Evolutionary conservation across 2,888 invertebrate species (phyloP), one percentile per base, ranked within the genome.

Genomic region (Troides helena): DNA sequence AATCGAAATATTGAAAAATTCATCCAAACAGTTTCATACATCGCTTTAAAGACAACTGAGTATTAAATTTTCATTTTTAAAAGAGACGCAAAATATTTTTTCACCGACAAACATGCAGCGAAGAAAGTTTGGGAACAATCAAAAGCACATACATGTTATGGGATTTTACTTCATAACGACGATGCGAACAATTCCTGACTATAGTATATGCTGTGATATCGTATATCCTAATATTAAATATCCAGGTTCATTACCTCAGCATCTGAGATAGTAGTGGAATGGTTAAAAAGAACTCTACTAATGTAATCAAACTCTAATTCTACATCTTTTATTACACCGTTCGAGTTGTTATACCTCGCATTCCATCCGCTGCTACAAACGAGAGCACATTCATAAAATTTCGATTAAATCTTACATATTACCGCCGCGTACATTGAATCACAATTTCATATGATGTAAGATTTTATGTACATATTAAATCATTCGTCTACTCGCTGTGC

Each of bases 321-420:
- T 53, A 53, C 5, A 53, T 53, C 7, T 53, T 53, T 53, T 53
- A 53, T n/a, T n/a, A n/a, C 53, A 53, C n/a, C n/a, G 6, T n/a
- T 6, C n/a, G n/a, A n/a, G 53, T 53, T 53, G 2, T n/a, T 53
- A 1, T 14, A 58, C 23, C n/a, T 58, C 58, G 5, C 17, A 50
- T 57, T 56, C 39, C 36, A 21, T 23, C 39, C 57, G 25, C 57
- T n/a, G 39, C n/a, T 65, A 12, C 57, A 65, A 65, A 57, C n/a
- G 18, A 36, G 18, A 57, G 17, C 36, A 65, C 36, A 65, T 65
- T 57, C 57, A 57, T 65, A 65, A 56, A 56, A 65, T 36, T 57
- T 18, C 18, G 36, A 18, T 39, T 6, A n/a, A 39, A 56, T 14
- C 43, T 12, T 43, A 43, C 43, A 1, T 46, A 46, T 46, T 46